These are phyloP conservation scores for Drosophila parabipectinata DNA, from an alignment of 1,140 invertebrate species.

Conservation along the genomic window DNA sequence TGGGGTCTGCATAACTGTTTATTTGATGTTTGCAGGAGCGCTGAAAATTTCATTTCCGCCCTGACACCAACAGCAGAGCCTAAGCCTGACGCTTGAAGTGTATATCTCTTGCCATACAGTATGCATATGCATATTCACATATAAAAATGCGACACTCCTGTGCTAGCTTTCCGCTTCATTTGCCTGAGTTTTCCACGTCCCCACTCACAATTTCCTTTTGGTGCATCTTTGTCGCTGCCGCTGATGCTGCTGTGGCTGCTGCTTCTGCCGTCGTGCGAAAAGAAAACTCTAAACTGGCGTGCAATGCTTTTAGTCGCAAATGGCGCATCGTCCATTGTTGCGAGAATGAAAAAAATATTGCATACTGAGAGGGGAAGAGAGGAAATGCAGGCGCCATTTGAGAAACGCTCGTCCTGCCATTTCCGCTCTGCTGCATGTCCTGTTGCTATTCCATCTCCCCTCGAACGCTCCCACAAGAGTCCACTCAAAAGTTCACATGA, in stretches of 20 bases:
- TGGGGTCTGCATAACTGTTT: slow-evolving; percentile 59
- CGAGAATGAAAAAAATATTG: slow-evolving; percentile 5
- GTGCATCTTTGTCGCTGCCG: slow-evolving; percentile 39
- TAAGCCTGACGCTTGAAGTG: slow-evolving; percentile 14
- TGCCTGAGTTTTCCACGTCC: slow-evolving; percentile 33
- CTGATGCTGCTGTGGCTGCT: not conserved
- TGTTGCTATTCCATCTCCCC: slow-evolving; percentile 24
- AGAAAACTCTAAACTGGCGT: slow-evolving; percentile 60
- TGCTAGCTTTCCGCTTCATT: slow-evolving; percentile 67
- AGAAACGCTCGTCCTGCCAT: slow-evolving; percentile 61
- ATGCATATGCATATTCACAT: slow-evolving; percentile 44
- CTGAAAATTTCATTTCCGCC: slow-evolving; percentile 74
- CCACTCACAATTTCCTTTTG: slow-evolving; percentile 67
- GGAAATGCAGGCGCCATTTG: slow-evolving; percentile 67
- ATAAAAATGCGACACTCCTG: slow-evolving; percentile 30
- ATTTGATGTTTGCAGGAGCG: slow-evolving; percentile 43
- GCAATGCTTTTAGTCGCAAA: slow-evolving; percentile 62
- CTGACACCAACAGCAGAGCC: slow-evolving; percentile 58
- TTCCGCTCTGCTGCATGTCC: slow-evolving; percentile 65
- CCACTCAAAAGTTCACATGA: slow-evolving; percentile 34
- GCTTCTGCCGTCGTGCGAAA: slow-evolving; percentile 13
- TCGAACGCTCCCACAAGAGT: not conserved
- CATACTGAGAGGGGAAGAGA: not conserved
- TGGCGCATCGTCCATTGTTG: slow-evolving; percentile 62
- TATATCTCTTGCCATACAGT: slow-evolving; percentile 19